These are phyloP conservation scores for Malurus alboscapulatus DNA, from an alignment of 2,113 vertebrate species.

Conservation along the genomic window DNA sequence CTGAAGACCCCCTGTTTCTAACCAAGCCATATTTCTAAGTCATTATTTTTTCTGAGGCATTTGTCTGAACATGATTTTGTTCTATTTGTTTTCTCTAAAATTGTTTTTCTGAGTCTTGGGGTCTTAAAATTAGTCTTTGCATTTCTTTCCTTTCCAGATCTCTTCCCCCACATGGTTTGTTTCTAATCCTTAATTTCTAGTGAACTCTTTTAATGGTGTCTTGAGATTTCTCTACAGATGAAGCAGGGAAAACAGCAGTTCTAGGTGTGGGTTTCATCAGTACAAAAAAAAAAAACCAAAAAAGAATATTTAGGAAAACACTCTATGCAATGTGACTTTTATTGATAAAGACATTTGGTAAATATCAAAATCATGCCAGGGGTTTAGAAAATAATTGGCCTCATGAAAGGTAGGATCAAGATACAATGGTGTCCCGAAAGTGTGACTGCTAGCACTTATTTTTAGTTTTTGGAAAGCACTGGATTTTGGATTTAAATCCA, in stretches of 20 bases:
- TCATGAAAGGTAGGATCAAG: rapidly evolving
- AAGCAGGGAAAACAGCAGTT: background rate
- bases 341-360: background rate
- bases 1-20: background rate
- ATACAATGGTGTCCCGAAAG: background rate
- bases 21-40: background rate
- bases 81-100: background rate
- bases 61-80: background rate
- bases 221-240: background rate
- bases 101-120: background rate
- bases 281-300: background rate
- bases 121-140: background rate
- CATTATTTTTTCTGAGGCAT: background rate
- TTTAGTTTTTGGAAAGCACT: background rate
- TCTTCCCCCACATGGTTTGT: background rate
- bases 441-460: background rate
- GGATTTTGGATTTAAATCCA: background rate
- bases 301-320: background rate
- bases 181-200: background rate
- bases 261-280: background rate
- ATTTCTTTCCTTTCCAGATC: background rate
- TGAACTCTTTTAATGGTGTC: background rate
- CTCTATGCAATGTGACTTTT: background rate
- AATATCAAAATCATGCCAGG: background rate
- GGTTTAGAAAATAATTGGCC: background rate